Evolutionary conservation across 2,888 invertebrate species (phyloP).

Genomic region (Dendrolimus pini): DNA sequence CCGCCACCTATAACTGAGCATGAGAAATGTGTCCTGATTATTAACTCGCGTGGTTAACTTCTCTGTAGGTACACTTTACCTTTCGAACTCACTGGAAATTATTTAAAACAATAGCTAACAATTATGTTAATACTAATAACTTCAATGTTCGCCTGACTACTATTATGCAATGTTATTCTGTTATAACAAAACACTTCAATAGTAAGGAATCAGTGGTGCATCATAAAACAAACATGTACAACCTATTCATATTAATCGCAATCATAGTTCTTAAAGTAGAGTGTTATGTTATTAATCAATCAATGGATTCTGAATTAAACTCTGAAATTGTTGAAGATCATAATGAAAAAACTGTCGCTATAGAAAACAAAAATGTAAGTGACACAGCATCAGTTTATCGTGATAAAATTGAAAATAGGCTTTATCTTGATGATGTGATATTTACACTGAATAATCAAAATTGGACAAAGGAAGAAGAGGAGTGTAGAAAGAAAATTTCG

Average conservation of each 20-base stretch:
- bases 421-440: conserved; percentile 61
- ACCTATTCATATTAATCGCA: conserved; percentile 14
- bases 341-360: conserved; percentile 14
- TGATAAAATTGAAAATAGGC: conserved; percentile 20
- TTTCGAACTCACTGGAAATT: no score
- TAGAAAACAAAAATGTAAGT: conserved; percentile 17
- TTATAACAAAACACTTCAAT: conserved; percentile 31
- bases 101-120: no score
- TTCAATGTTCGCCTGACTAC: conserved; percentile 27
- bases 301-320: conserved; percentile 14
- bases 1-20: no score
- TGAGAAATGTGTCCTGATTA: no score
- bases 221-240: not conserved
- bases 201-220: conserved; percentile 4
- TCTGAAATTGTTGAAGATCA: conserved; percentile 8
- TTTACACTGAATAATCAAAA: conserved; percentile 47
- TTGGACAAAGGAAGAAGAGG: conserved; percentile 48
- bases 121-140: conserved; percentile 21
- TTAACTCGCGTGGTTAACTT: no score
- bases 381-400: conserved; percentile 18
- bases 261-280: conserved; percentile 14
- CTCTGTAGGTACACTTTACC: no score
- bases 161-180: conserved; percentile 35
- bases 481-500: conserved; percentile 50
- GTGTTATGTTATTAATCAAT: conserved; percentile 25